Evolutionary conservation across 1,140 invertebrate genomes (phyloP).

Genomic region (Cherax quadricarinatus): DNA sequence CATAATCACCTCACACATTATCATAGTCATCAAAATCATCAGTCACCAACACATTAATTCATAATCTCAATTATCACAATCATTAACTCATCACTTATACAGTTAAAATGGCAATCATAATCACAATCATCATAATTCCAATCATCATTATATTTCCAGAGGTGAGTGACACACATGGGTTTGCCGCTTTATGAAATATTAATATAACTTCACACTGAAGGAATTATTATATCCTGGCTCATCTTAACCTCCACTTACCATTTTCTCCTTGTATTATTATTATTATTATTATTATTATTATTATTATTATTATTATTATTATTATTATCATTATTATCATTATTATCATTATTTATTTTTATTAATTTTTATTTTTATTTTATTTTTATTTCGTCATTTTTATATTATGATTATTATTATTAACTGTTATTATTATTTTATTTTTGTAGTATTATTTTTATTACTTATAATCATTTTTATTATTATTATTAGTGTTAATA

Average conservation of each 20-base stretch:
- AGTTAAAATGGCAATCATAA: neutral
- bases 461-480: conserved; percentile 6
- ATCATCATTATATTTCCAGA: neutral
- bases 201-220: neutral
- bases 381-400: neutral
- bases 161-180: neutral
- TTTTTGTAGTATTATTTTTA: neutral
- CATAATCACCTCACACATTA: neutral
- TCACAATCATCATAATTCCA: neutral
- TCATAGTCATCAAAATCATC: neutral
- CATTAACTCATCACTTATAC: neutral
- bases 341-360: neutral
- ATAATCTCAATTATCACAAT: too few species aligned
- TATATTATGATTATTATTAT: neutral
- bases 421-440: neutral
- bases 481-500: neutral
- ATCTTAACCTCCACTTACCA: too few species aligned
- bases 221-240: neutral
- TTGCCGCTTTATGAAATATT: neutral
- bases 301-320: neutral
- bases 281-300: neutral
- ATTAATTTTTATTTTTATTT: neutral
- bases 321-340: neutral
- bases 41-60: too few species aligned
- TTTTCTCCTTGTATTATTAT: neutral